Conservation (phyloP, 1,140 invertebrate genomes). For the Procambarus clarkii region DNA sequence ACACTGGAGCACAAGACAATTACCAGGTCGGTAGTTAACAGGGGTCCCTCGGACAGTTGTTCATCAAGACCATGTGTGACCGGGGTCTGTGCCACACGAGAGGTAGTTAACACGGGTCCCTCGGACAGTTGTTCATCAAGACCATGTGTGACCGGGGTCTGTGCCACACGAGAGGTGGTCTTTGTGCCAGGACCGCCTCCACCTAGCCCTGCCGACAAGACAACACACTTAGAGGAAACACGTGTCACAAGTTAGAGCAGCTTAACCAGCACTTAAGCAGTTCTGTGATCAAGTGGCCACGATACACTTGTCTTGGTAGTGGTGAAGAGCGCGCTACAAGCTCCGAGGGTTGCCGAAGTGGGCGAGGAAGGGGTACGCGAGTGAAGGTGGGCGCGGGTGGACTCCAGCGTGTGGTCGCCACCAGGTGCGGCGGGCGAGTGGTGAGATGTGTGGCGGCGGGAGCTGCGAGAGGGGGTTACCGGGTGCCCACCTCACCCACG, state of each 20-base stretch:
- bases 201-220: neutral
- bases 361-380: slow-evolving; percentile 28
- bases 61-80: too few relatives aligned
- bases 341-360: neutral
- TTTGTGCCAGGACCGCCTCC: too few relatives aligned
- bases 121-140: too few relatives aligned
- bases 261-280: too few relatives aligned
- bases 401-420: slow-evolving; percentile 53
- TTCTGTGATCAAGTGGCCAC: neutral
- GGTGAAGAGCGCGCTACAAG: neutral
- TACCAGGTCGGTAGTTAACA: too few relatives aligned
- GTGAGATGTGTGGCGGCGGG: slow-evolving; percentile 52
- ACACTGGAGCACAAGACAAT: too few relatives aligned
- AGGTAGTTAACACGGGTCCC: too few relatives aligned
- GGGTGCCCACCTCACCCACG: slow-evolving; percentile 59
- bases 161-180: too few relatives aligned
- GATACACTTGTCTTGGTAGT: neutral
- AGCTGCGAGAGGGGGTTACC: slow-evolving; percentile 58
- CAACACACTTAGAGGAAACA: slow-evolving; percentile 13
- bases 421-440: slow-evolving; percentile 64
- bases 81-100: too few relatives aligned
- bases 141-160: too few relatives aligned
- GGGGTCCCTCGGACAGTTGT: too few relatives aligned
- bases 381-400: slow-evolving; percentile 54
- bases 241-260: neutral